Evolutionary conservation across 2,888 invertebrate genomes (phyloP).

Genomic region (Sceliomorpha sp.): DNA sequence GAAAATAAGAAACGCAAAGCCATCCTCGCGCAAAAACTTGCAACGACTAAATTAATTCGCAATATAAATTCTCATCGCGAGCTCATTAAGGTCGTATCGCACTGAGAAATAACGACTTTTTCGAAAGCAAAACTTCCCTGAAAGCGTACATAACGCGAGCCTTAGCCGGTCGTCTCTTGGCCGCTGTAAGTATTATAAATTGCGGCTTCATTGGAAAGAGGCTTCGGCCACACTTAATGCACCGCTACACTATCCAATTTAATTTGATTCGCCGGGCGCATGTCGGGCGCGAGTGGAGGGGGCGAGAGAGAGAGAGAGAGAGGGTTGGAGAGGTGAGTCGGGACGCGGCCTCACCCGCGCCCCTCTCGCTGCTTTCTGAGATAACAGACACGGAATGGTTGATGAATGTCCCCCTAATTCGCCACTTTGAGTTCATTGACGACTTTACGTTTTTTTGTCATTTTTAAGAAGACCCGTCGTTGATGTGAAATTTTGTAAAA

Average conservation of each 20-base stretch:
- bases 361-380: too few relatives aligned
- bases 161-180: background rate
- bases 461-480: too few relatives aligned
- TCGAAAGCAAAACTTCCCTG: constrained; percentile 3
- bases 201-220: constrained; percentile 12
- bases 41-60: constrained; percentile 2
- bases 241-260: constrained; percentile 10
- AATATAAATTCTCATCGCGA: constrained; percentile 4
- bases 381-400: too few relatives aligned
- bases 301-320: too few relatives aligned
- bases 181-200: constrained; percentile 8
- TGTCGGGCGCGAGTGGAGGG: too few relatives aligned
- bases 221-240: constrained; percentile 1
- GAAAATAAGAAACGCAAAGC: too few relatives aligned
- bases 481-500: too few relatives aligned
- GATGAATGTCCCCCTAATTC: constrained; percentile 2
- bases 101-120: background rate
- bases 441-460: too few relatives aligned
- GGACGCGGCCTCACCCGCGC: too few relatives aligned
- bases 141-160: constrained; percentile 1
- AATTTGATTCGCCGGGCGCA: constrained; percentile 13
- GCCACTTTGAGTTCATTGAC: too few relatives aligned
- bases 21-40: background rate
- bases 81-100: constrained; percentile 2
- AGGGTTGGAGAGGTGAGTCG: too few relatives aligned